Base-by-base conservation (phyloP, 1,140 invertebrate species). In the Trachymyrmex septentrionalis region DNA sequence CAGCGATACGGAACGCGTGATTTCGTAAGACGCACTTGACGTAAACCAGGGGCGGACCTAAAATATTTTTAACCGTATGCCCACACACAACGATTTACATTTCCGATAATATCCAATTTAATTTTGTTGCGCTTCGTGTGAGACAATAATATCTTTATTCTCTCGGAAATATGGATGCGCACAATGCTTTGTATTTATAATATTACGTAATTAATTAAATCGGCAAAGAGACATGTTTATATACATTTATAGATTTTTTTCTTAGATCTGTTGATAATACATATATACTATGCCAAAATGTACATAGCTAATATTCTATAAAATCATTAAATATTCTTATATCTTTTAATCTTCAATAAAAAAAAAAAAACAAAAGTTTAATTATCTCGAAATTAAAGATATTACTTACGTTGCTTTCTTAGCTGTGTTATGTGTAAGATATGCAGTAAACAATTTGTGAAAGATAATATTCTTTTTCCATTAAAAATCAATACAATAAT, bases 21-120 rank as follows among this genome's bases (percentile, higher is more conserved):
- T 84, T 84, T 84, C 80, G 80, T 61, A 84, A 84, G 69, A 84
- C 80, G 80, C 80, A 84, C 69, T 84, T 84, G 80, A 84, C 80
- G 80, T 57, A 84, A 75, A 75, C 53, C 80, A 84, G 80, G 80
- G 69, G 61, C 80, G 80, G 80, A 38, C 30, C 55, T 75, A 38
- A 84, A 61, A 38, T 21, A 81, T 71, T 71, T 34, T 38, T 9
- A 38, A 50, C 69, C n/a, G 0, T 57, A 21, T 69, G 64, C 7
- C 7, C 48, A 27, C 14, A 10, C 9, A 44, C 55, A 7, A 44
- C 30, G 24, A n/a, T 66, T 66, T 5, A 30, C 44, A n/a, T 27
- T 44, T 71, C 69, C 24, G 63, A 66, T n/a, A 16, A 14, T 19
- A 55, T 38, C 77, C 77, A 64, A 27, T 44, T 71, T 38, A 16